Percentiles rank a stretch among this genome's conserved stretches.
Evolutionary conservation across 2,113 vertebrate genomes (phyloP).

Genomic region (Sinocyclocheilus maitianheensis): DNA sequence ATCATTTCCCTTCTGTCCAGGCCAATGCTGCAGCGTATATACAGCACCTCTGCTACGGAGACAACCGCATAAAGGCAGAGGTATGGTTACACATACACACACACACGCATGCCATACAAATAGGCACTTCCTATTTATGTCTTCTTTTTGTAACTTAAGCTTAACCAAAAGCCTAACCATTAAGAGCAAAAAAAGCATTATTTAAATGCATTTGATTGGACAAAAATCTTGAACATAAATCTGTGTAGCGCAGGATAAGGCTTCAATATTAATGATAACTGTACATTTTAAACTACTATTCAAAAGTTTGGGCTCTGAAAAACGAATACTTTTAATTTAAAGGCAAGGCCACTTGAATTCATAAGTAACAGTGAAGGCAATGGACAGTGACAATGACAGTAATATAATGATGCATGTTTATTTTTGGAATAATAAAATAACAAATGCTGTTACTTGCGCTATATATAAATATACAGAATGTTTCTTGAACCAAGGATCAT

Average conservation of each 20-base stretch:
- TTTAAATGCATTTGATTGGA: background rate
- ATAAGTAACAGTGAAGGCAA: background rate
- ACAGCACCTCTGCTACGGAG: constrained; percentile 89
- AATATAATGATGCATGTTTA: no score
- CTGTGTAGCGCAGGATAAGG: background rate
- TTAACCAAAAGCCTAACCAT: background rate
- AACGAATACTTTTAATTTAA: background rate
- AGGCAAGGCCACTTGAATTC: background rate
- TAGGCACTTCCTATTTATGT: background rate
- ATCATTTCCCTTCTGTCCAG: constrained; percentile 92
- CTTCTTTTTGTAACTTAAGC: background rate
- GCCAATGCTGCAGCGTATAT: constrained; percentile 87
- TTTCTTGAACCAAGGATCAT: background rate
- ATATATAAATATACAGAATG: no score
- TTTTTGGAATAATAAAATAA: no score
- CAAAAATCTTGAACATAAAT: background rate
- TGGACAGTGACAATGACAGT: background rate
- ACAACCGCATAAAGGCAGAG: constrained; percentile 94
- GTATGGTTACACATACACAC: constrained; percentile 50
- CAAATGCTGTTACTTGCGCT: no score
- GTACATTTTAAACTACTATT: background rate
- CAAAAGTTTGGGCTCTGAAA: background rate
- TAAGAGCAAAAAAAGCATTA: background rate
- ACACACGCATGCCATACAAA: background rate
- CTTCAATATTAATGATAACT: background rate